Evolutionary conservation across 2,888 invertebrate genomes (phyloP), one percentile per base, ranked within the genome.

Genomic region (Lycocerus yunnanus): DNA sequence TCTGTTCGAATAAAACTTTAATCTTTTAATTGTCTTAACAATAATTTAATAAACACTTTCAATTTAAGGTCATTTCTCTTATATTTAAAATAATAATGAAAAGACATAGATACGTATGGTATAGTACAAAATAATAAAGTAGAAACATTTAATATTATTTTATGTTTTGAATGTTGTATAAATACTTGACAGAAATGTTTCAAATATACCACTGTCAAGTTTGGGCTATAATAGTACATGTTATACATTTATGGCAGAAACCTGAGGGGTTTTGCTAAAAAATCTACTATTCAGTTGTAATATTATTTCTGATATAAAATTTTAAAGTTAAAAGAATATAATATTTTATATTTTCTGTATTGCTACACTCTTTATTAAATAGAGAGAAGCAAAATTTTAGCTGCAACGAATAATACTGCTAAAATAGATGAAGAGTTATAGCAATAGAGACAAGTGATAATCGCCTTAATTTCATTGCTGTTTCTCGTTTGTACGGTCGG

Each of bases 401-500:
- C 20, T 18, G n/a, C 15, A 9, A 20, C 15, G 63, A 70, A 61
- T 27, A 65, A 16, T 60, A 43, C 16, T 63, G 59, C 15, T 73
- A 76, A 83, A 84, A 86, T 81, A 84, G 85, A 87, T 86, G 86
- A 86, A 85, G 85, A 86, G 85, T 86, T 84, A 84, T 85, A 85
- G 82, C 82, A 80, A 76, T 80, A 81, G 81, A 84, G 87, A 85
- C 87, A 86, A 86, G 86, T 86, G 87, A 87, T 87, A 87, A 87
- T 87, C 86, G 84, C 82, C 79, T 83, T 87, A 87, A 87, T 87
- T 86, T 85, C 86, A 85, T 86, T 85, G 85, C 81, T 78, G 80
- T 81, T 82, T 80, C 83, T 81, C 82, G 82, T 81, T 78, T 75
- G 80, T 77, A 68, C 16, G 61, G 76, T 78, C 74, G 72, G 76